Base-by-base conservation (phyloP, 2,113 vertebrate genomes). In the Pteronura brasiliensis region DNA sequence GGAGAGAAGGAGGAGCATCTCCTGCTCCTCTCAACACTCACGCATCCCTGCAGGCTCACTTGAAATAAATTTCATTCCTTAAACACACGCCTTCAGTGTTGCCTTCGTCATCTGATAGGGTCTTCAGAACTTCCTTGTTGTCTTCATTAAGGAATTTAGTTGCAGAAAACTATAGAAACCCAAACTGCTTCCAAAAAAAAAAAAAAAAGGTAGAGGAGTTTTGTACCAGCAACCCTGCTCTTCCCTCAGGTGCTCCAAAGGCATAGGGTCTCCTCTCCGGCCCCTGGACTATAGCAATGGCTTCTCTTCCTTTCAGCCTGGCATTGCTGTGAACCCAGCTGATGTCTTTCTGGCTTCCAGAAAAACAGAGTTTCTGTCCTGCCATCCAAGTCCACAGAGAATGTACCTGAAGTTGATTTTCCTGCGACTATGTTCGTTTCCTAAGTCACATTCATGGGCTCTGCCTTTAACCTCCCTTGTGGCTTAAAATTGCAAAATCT, bases 1-100 rank as follows among this genome's bases (percentile, higher is more conserved):
- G 7, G 34, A 3, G 1, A 13, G 42, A 14, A 27, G 23, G 34
- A 8, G 55, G 1, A 39, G 4, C 31, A n/a, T 7, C 11, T 44
- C 63, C 31, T 17, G 31, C 74, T 79, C 23, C 2, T 0, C 29
- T 12, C 44, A 34, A 47, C 27, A 1, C 12, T 15, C 0, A 20
- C 23, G 9, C 20, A 29, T 13, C 10, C 25, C 39, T 10, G 9
- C 27, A 65, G 83, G 15, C 63, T 55, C 20, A 6, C 74, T 47
- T 34, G 17, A 23, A 7, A 36, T 11, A 59, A 47, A 31, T 29
- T 25, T 44, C 6, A 14, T 25, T 67, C 4, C 14, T 11, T 25
- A 89, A 39, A 85, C 42, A 44, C 25, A 34, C 27, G 31, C 18
- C 4, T 2, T 42, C 17, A 9, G 27, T 4, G 23, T 12, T 15